Percentiles rank a stretch among this genome's conserved stretches.
These are phyloP conservation scores for Brachyopa scutellaris DNA, from an alignment of 2,888 invertebrate species.

Conservation along the genomic window DNA sequence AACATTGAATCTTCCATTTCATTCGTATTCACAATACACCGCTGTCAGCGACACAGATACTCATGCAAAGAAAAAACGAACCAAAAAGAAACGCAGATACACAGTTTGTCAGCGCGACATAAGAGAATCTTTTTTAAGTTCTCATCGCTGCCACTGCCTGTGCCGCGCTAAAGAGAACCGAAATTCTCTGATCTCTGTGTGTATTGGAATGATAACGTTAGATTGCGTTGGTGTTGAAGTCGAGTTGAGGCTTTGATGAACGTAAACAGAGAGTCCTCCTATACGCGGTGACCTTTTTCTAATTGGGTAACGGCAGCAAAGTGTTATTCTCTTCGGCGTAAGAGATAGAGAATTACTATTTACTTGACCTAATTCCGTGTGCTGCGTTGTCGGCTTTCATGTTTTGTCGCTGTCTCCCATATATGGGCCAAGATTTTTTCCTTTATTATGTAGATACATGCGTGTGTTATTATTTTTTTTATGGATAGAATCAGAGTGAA, in stretches of 20 bases:
- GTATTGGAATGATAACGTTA: constrained; percentile 23
- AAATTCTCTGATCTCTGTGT: neutral
- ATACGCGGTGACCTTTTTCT: constrained; percentile 42
- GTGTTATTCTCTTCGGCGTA: constrained; percentile 38
- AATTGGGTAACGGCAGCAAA: constrained; percentile 47
- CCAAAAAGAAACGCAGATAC: neutral
- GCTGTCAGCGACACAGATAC: neutral
- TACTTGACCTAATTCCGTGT: constrained; percentile 67
- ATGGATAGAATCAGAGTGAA: constrained; percentile 24
- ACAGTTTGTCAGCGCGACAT: neutral
- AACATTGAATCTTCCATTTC: constrained; percentile 47
- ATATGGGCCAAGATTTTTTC: constrained; percentile 58
- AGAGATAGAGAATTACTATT: constrained; percentile 66
- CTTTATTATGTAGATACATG: constrained; percentile 33
- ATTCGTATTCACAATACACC: constrained; percentile 13
- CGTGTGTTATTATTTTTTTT: constrained; percentile 7
- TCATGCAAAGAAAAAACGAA: no score
- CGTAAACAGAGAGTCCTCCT: constrained; percentile 60
- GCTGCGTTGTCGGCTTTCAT: constrained; percentile 56
- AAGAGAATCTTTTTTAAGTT: constrained; percentile 18
- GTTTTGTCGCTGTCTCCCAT: constrained; percentile 8
- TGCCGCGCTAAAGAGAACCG: constrained; percentile 16
- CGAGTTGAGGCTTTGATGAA: neutral
- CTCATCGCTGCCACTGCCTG: no score
- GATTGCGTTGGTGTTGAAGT: constrained; percentile 3